Evolutionary conservation across 2,797 vertebrate species (phyloP).

Genomic region (Sphaeramia orbicularis): DNA sequence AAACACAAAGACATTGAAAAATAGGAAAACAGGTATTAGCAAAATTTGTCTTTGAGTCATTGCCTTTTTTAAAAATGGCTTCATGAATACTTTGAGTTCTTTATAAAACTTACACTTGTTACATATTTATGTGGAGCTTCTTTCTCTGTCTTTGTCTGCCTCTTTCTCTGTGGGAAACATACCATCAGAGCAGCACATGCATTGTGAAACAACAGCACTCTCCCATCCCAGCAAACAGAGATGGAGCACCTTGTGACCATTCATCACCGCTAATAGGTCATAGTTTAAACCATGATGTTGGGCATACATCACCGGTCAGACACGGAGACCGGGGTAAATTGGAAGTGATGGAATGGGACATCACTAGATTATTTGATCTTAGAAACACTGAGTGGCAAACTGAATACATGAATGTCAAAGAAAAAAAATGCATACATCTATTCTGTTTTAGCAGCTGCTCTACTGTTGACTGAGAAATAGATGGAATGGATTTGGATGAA

Average conservation of each 20-base stretch:
- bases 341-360: constrained; percentile 28
- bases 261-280: constrained; percentile 79
- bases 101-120: neutral
- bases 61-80: neutral
- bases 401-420: constrained; percentile 13
- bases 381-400: constrained; percentile 23
- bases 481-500: neutral
- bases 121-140: neutral
- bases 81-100: neutral
- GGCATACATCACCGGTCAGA: constrained; percentile 69
- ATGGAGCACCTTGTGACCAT: constrained; percentile 58
- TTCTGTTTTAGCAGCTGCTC: constrained; percentile 2
- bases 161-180: neutral
- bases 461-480: constrained; percentile 4
- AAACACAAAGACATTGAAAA: neutral
- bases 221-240: constrained; percentile 42
- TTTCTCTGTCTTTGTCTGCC: constrained; percentile 1
- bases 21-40: neutral
- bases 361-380: constrained; percentile 57
- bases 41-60: neutral
- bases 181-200: neutral
- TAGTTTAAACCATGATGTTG: constrained; percentile 71
- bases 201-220: constrained; percentile 17
- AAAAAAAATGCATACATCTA: neutral
- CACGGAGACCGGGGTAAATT: constrained; percentile 22